Conservation (phyloP, 1,140 invertebrate genomes). For the Drosophila tristis region DNA sequence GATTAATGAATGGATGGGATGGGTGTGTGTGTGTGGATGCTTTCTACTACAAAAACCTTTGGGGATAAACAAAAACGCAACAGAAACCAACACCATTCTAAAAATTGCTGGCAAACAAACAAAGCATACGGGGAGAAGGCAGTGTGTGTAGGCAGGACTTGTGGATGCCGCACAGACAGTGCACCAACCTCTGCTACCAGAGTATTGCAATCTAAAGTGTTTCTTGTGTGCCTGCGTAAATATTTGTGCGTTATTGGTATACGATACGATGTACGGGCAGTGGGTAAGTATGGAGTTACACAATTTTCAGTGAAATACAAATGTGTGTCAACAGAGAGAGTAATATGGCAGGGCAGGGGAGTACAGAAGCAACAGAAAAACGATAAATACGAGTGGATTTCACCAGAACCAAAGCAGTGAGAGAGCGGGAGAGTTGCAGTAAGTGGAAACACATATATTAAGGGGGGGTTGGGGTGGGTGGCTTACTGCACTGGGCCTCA, state of each 20-base stretch:
- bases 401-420: constrained; percentile 32
- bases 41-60: constrained; percentile 2
- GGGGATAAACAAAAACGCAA: constrained; percentile 19
- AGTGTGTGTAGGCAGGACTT: constrained; percentile 12
- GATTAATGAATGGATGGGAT: constrained; percentile 32
- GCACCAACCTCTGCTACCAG: constrained; percentile 41
- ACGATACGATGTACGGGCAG: constrained; percentile 23
- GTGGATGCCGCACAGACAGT: constrained; percentile 17
- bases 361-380: constrained; percentile 7
- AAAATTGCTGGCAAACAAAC: constrained; percentile 53
- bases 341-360: constrained; percentile 16
- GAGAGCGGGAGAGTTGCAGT: neutral
- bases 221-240: constrained; percentile 44
- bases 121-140: constrained; percentile 36
- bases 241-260: constrained; percentile 68
- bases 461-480: constrained; percentile 1
- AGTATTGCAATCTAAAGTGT: constrained; percentile 55
- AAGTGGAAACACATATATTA: constrained; percentile 10
- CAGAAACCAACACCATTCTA: constrained; percentile 69
- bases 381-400: constrained; percentile 3
- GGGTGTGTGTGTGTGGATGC: neutral
- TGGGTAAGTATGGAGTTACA: constrained; percentile 50
- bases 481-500: constrained; percentile 95
- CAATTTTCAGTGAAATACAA: constrained; percentile 31
- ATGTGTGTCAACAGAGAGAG: constrained; percentile 44